Base-by-base conservation (phyloP, 2,113 vertebrate genomes). In the Macquaria ambigua region DNA sequence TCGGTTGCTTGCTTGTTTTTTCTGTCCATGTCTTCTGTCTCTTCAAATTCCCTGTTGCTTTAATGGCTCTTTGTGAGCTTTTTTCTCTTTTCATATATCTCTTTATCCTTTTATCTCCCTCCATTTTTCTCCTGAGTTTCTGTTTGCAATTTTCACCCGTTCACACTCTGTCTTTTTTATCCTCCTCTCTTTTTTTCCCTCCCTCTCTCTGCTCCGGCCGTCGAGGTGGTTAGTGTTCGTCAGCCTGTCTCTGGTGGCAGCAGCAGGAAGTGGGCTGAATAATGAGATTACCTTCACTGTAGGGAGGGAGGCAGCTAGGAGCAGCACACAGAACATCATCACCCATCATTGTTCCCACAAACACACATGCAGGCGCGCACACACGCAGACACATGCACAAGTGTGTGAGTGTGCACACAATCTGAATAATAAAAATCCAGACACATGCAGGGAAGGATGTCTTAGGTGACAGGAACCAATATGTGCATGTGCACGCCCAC, bases 201-300 rank as follows among this genome's bases (percentile, higher is more conserved):
- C 31, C 63, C 21, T n/a, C 83, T 85, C 46, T 77, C 52, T 28
- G 55, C 78, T 48, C 83, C 3, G 64, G 83, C 84, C 84, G 34
- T 66, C 64, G 46, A 83, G 76, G 88, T 86, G 83, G 78, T 93
- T 90, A 82, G 80, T 74, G 91, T 86, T 87, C 59, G 83, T 93
- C 81, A 90, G 75, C 75, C 89, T 83, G 87, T 87, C 88, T 90
- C 84, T 81, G 89, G 88, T 88, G 87, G 84, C 91, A 84, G 89
- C 87, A 56, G 85, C 79, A 92, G 90, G 91, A 89, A 93, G 91
- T 91, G 88, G 90, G 78, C 84, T 92, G 89, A 92, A 92, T 94
- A 93, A 92, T 93, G 88, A 90, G 89, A 94, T 93, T 89, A 93
- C 84, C 81, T 77, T 84, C 82, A 31, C 72, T 74, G 83, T 73